Evolutionary conservation across 2,888 invertebrate genomes (phyloP).

Genomic region (Eurytoma adleriae): DNA sequence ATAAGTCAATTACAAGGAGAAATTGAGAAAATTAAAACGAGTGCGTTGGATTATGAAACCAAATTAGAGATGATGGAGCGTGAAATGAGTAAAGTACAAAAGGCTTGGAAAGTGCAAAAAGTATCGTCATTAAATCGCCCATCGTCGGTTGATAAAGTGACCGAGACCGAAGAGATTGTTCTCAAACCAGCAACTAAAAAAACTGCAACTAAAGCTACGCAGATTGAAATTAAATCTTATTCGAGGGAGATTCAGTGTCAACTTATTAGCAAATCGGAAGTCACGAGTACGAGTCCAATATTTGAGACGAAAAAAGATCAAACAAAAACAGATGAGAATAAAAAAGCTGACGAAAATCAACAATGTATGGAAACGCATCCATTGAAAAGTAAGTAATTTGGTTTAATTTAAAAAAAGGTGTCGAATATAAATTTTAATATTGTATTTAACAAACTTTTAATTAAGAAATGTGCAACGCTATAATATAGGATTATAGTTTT

Average conservation of each 20-base stretch:
- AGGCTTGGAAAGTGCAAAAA: constrained; percentile 63
- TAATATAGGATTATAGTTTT: too few relatives aligned
- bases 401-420: neutral
- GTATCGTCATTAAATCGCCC: neutral
- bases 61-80: constrained; percentile 65
- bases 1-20: constrained; percentile 69
- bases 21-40: constrained; percentile 61
- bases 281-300: neutral
- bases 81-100: constrained; percentile 67
- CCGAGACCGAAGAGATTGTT: constrained; percentile 8
- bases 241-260: constrained; percentile 42
- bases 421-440: neutral
- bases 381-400: constrained; percentile 20
- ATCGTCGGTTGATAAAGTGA: constrained; percentile 2
- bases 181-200: neutral
- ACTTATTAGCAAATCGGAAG: neutral
- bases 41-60: constrained; percentile 63
- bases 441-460: too few relatives aligned
- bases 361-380: constrained; percentile 6
- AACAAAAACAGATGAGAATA: constrained; percentile 27
- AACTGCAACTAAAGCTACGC: constrained; percentile 4
- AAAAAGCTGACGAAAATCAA: constrained; percentile 28
- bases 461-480: too few relatives aligned
- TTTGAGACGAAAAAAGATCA: neutral
- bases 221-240: constrained; percentile 9